Conservation (phyloP, 2,113 vertebrate species). For the Nothocercus julius region DNA sequence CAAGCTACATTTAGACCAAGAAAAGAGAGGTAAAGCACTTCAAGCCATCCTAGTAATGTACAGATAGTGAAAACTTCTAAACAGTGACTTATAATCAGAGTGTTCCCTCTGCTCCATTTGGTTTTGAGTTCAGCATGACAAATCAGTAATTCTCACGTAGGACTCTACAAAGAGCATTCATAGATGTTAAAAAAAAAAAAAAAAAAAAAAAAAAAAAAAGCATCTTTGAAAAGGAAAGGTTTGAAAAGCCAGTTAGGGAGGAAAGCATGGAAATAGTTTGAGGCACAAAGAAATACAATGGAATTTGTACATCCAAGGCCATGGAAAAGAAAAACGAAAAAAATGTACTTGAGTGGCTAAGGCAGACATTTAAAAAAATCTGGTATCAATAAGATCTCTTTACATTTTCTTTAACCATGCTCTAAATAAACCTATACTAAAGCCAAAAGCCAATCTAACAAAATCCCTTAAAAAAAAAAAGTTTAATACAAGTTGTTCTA, state of each 20-base stretch:
- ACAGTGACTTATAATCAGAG: background rate
- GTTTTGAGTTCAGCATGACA: background rate
- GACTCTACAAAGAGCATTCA: background rate
- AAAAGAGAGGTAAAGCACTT: background rate
- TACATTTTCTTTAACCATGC: background rate
- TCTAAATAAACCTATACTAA: background rate
- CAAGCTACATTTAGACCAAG: slow-evolving; percentile 80
- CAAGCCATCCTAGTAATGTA: background rate
- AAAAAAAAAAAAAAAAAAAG: too few species aligned
- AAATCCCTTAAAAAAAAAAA: background rate
- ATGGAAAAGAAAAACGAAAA: background rate
- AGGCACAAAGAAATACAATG: background rate
- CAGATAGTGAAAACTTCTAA: background rate
- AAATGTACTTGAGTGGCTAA: background rate
- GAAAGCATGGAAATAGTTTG: background rate
- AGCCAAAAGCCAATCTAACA: background rate
- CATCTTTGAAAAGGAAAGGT: background rate
- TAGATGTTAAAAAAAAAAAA: background rate
- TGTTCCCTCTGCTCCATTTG: background rate
- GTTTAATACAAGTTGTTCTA: background rate
- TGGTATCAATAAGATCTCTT: background rate
- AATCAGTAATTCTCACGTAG: too few species aligned
- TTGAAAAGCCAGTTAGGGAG: background rate
- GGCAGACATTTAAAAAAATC: background rate
- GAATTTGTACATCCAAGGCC: background rate